These are phyloP conservation scores for Pollenia griseotomentosa DNA, from an alignment of 2,888 invertebrate species.

Conservation along the genomic window DNA sequence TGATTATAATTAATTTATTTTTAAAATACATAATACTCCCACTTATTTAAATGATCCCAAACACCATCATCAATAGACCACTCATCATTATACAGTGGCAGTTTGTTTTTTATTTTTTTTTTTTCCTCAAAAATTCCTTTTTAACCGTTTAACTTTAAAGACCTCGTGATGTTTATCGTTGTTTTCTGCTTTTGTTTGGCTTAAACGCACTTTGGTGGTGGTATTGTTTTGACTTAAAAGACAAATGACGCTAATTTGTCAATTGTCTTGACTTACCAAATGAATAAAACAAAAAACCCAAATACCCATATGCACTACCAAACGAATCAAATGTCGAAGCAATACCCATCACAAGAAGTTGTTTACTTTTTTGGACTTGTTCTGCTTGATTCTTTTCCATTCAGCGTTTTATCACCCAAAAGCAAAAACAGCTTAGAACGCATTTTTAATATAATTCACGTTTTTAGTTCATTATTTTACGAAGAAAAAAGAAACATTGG, in stretches of 20 bases:
- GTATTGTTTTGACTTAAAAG: conserved; percentile 81
- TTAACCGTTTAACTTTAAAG: conserved; percentile 62
- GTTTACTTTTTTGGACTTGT: conserved; percentile 44
- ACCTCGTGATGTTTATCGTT: conserved; percentile 63
- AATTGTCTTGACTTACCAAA: conserved; percentile 74
- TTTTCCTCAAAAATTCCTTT: conserved; percentile 30
- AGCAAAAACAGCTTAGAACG: conserved; percentile 24
- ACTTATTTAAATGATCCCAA: conserved; percentile 38
- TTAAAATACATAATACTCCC: conserved; percentile 58
- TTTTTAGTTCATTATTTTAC: conserved; percentile 36
- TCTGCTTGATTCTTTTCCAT: conserved; percentile 46
- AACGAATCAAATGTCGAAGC: conserved; percentile 68
- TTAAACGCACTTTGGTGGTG: conserved; percentile 59
- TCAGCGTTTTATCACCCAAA: conserved; percentile 13
- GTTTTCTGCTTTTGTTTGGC: conserved; percentile 17
- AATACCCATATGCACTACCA: conserved; percentile 10
- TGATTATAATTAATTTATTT: conserved; percentile 49
- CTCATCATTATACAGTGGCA: conserved; percentile 71
- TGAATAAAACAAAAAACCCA: conserved; percentile 26
- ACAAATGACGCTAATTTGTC: conserved; percentile 84
- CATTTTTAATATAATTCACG: conserved; percentile 51
- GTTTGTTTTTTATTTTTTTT: background rate
- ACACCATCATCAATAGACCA: conserved; percentile 25
- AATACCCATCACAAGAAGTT: conserved; percentile 60
- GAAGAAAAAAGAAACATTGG: conserved; percentile 57